Base-by-base conservation (phyloP, 2,888 invertebrate species). In the Sericinus montela region DNA sequence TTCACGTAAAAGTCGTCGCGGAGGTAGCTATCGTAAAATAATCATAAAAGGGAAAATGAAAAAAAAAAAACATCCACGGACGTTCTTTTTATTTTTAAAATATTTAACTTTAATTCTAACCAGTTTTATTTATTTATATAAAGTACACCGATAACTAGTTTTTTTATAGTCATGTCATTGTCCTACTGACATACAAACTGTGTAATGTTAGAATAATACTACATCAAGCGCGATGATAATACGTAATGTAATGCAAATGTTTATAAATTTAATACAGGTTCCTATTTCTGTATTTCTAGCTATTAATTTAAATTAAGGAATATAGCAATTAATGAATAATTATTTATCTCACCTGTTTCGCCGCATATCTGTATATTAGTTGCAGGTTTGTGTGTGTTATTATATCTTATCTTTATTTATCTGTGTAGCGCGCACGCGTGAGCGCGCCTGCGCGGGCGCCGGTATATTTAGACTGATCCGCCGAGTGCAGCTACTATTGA, bases 381-480 rank as follows among this genome's bases (percentile, higher is more conserved):
- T 61, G 63, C 71, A 75, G 75, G 69, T 75, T 67, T 69, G 61
- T 68, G 63, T 68, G 63, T 69, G 65, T 19, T 19, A 19, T 19
- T 74, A 65, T 83, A 79, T 82, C 80, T 87, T 86, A 86, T 86
- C 84, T 75, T 69, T 68, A 69, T 71, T 78, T 82, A 76, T 79
- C 77, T 79, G 73, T 63, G 68, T 65, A 59, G 69, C 61, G 67
- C 65, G 65, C 60, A 63, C 67, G 67, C 65, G 72, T 70, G 65
- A 67, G 63, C 77, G 83, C 81, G 80, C 73, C 72, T 74, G 79
- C 85, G 82, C 82, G 67, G 60, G 69, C 74, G 73, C 75, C 79
- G 77, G 77, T 87, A 84, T 82, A 85, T 84, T 85, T 87, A 86
- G 87, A 87, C 81, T 84, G 85, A 77, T 74, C 71, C 73, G 67